Conservation (phyloP, 2,797 vertebrate genomes). For the Pangasius mekongensis region DNA sequence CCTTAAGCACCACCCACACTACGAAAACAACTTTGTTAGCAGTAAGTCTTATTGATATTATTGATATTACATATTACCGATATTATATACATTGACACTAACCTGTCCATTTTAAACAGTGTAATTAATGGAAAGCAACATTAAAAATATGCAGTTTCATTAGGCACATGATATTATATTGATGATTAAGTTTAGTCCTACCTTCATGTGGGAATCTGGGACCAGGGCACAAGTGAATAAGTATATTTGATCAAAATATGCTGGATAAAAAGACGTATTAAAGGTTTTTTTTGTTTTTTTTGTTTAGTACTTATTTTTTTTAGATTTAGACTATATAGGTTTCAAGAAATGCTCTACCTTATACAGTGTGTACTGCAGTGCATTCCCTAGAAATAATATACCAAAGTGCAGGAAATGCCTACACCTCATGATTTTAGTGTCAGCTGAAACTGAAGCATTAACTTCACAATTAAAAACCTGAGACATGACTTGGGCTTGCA, state of each 20-base stretch:
- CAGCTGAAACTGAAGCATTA: not conserved
- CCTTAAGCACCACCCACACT: not conserved
- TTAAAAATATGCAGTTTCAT: not conserved
- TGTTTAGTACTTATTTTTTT: not conserved
- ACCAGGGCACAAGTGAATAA: not conserved
- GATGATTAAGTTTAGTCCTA: not conserved
- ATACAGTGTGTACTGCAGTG: not conserved
- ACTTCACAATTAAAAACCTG: not conserved
- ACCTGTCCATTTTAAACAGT: not conserved
- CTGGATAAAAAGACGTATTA: not conserved
- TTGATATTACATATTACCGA: not conserved
- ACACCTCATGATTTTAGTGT: not conserved
- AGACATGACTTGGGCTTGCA: not conserved
- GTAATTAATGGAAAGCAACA: not conserved
- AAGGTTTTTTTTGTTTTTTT: too few relatives aligned
- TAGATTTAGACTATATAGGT: not conserved
- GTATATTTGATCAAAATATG: not conserved
- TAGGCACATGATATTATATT: not conserved
- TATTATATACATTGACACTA: not conserved
- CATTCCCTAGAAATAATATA: not conserved
- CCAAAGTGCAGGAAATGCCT: not conserved
- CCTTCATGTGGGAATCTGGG: not conserved
- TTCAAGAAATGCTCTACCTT: not conserved
- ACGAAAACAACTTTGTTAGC: not conserved
- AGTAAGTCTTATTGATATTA: not conserved